Evolutionary conservation across 2,888 invertebrate genomes (phyloP).

Genomic region (Drosophila differens): DNA sequence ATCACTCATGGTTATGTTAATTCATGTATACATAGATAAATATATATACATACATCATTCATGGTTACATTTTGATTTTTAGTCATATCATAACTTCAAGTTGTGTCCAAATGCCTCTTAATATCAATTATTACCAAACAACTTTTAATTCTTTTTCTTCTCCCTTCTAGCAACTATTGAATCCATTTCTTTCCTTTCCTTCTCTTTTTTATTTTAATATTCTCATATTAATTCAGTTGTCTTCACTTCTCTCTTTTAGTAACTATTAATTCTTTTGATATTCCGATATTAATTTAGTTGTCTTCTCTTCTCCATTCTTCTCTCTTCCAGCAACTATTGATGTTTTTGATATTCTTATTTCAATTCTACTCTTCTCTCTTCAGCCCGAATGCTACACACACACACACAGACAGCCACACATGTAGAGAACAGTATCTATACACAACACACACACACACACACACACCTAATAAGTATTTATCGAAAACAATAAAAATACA

Average conservation of each 20-base stretch:
- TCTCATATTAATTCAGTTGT: not conserved
- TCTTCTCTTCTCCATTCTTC: not conserved
- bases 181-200: not conserved
- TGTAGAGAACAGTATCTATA: not conserved
- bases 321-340: not conserved
- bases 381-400: not conserved
- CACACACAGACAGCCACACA: not conserved
- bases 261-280: not conserved
- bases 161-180: not conserved
- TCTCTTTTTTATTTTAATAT: not conserved
- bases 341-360: not conserved
- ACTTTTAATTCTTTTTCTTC: not conserved
- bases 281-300: not conserved
- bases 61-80: not conserved
- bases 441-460: not conserved
- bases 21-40: not conserved
- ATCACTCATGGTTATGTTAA: not conserved
- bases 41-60: not conserved
- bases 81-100: not conserved
- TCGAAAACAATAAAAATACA: slow-evolving; percentile 36
- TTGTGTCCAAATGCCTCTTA: not conserved
- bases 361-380: not conserved
- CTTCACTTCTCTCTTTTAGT: not conserved
- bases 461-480: not conserved
- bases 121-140: not conserved